Percentiles rank a stretch among this genome's conserved stretches.
Conservation (phyloP, 2,888 invertebrate species). For the Phyto melanocephala region DNA sequence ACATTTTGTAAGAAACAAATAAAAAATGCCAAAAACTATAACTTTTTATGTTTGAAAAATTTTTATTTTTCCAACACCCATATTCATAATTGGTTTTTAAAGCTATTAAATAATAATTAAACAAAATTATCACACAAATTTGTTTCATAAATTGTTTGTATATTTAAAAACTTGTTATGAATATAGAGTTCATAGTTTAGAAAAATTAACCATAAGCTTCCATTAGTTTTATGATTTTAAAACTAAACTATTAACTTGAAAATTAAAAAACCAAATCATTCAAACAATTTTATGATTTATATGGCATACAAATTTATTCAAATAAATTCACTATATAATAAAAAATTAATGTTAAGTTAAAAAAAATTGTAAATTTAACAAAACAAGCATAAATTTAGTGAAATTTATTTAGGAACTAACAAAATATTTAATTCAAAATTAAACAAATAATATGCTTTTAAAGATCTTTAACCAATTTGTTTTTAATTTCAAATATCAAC, state of each 20-base stretch:
- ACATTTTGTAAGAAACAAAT: slow-evolving; percentile 30
- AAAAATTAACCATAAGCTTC: too few species aligned
- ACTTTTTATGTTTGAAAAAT: neutral
- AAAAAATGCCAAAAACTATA: neutral
- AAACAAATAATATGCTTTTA: neutral
- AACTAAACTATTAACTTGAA: neutral
- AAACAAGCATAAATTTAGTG: slow-evolving; percentile 17
- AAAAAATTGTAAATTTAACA: slow-evolving; percentile 22
- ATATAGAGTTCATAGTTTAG: too few species aligned
- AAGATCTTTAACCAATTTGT: neutral
- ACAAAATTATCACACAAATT: too few species aligned
- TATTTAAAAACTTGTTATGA: too few species aligned
- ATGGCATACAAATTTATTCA: neutral
- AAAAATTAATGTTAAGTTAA: slow-evolving; percentile 30
- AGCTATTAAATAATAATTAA: too few species aligned
- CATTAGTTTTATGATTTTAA: too few species aligned
- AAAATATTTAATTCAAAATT: slow-evolving; percentile 12
- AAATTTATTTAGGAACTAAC: slow-evolving; percentile 7
- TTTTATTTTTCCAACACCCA: neutral
- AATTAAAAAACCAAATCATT: slow-evolving; percentile 32
- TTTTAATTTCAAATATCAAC: neutral
- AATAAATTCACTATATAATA: slow-evolving; percentile 1
- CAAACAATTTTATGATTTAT: slow-evolving; percentile 32
- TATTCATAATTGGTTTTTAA: too few species aligned
- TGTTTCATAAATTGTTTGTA: too few species aligned